Conservation (phyloP, 2,888 invertebrate genomes). For the Cerastis rubricosa region DNA sequence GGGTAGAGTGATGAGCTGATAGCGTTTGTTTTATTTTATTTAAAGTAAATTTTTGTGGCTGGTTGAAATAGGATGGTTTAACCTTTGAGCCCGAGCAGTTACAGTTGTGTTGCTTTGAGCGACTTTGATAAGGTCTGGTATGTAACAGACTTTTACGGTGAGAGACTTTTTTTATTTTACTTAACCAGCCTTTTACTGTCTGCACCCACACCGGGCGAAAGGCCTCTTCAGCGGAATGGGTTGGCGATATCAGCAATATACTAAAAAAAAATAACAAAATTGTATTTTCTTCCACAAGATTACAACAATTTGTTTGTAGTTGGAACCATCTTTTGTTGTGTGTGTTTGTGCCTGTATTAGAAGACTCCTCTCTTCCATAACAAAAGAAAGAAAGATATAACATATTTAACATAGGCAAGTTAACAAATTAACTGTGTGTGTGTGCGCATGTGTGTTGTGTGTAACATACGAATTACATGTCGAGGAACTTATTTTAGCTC, state of each 20-base stretch:
- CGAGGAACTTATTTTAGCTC: not conserved
- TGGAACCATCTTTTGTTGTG: too few relatives aligned
- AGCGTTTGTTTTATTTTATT: not conserved
- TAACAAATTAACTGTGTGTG: too few relatives aligned
- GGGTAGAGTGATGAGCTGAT: conserved; percentile 4
- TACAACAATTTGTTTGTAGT: too few relatives aligned
- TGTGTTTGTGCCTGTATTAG: too few relatives aligned
- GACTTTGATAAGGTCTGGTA: conserved; percentile 20
- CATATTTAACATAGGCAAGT: too few relatives aligned
- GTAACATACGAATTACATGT: too few relatives aligned
- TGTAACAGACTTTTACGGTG: not conserved
- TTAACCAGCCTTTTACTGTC: not conserved
- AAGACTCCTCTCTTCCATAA: too few relatives aligned
- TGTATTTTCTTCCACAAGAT: too few relatives aligned
- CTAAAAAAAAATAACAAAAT: too few relatives aligned
- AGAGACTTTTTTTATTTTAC: not conserved
- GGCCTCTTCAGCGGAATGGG: not conserved
- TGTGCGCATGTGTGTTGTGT: too few relatives aligned
- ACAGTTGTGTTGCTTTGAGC: not conserved
- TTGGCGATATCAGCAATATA: not conserved
- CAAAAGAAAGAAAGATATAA: too few relatives aligned
- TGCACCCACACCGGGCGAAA: rapidly evolving
- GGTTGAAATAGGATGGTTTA: not conserved
- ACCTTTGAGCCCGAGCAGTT: not conserved
- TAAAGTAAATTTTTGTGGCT: not conserved